Conservation (phyloP, 2,797 vertebrate genomes). For the Xiphophorus birchmanni region DNA sequence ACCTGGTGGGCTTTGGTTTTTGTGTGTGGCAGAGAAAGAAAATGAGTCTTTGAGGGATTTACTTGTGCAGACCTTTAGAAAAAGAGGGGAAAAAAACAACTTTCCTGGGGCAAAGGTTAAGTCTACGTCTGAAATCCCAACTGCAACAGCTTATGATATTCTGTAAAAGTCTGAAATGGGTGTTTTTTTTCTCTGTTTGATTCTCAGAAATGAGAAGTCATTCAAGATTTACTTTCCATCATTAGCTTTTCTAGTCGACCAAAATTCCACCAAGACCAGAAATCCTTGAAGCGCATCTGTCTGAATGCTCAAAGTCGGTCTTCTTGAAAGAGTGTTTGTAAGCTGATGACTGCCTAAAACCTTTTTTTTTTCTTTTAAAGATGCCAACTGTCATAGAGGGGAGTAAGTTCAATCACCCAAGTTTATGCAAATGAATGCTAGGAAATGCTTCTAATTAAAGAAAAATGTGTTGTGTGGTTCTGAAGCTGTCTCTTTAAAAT, state of each 20-base stretch:
- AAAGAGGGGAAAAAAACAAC: slow-evolving; percentile 52
- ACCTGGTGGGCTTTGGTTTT: slow-evolving; percentile 72
- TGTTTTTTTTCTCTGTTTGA: slow-evolving; percentile 8
- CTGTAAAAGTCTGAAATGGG: slow-evolving; percentile 20
- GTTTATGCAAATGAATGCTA: slow-evolving; percentile 47
- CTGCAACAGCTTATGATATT: slow-evolving; percentile 59
- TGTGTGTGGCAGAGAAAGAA: slow-evolving; percentile 38
- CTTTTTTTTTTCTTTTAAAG: slow-evolving; percentile 25
- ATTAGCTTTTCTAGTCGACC: slow-evolving; percentile 58
- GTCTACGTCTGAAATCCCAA: slow-evolving; percentile 74
- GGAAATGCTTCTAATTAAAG: slow-evolving; percentile 50
- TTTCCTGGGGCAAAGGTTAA: slow-evolving; percentile 74
- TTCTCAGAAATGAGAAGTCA: slow-evolving; percentile 38
- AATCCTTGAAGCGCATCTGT: not conserved
- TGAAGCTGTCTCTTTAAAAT: slow-evolving; percentile 38
- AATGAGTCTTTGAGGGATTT: slow-evolving; percentile 73
- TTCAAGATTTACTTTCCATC: slow-evolving; percentile 68
- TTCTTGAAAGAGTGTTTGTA: slow-evolving; percentile 52
- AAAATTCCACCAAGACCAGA: not conserved
- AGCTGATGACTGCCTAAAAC: slow-evolving; percentile 55
- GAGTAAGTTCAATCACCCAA: slow-evolving; percentile 50
- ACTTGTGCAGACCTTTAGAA: slow-evolving; percentile 70
- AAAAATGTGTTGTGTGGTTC: slow-evolving; percentile 43
- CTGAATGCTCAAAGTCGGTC: slow-evolving; percentile 55
- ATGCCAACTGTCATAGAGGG: slow-evolving; percentile 51